Conservation (phyloP, 2,888 invertebrate species). For the Trypoxylon attenuatum region DNA sequence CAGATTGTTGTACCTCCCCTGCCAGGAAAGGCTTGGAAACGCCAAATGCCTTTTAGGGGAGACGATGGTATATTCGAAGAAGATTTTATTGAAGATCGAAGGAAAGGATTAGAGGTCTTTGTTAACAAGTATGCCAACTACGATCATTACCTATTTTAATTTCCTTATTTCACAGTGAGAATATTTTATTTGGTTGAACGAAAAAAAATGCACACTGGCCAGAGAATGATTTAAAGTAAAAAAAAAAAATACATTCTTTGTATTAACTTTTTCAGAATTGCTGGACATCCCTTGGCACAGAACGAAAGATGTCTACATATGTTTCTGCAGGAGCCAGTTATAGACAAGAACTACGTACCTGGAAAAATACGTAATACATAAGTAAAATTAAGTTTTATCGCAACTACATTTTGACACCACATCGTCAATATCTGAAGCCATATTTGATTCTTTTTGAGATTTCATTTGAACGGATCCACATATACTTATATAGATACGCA, state of each 20-base stretch:
- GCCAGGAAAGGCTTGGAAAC: conserved; percentile 98
- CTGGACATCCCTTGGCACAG: conserved; percentile 98
- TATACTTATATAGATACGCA: conserved; percentile 36
- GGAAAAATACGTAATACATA: conserved; percentile 99
- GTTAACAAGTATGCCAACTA: conserved; percentile 90
- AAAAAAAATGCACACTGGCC: too few relatives aligned
- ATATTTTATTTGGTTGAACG: too few relatives aligned
- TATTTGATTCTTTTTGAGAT: conserved; percentile 40
- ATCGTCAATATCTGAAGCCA: conserved; percentile 44
- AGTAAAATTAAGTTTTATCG: conserved; percentile 49
- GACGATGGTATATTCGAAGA: conserved; percentile 99
- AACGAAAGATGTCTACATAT: conserved; percentile 99
- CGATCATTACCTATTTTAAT: too few relatives aligned
- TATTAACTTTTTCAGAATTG: conserved; percentile 82
- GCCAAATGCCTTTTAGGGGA: conserved; percentile 97
- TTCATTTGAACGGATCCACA: conserved; percentile 39
- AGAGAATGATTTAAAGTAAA: not conserved
- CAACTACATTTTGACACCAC: conserved; percentile 51
- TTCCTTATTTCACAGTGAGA: too few relatives aligned
- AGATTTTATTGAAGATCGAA: conserved; percentile 98
- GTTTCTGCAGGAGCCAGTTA: conserved; percentile 97
- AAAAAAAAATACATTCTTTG: conserved; percentile 3
- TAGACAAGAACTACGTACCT: conserved; percentile 99
- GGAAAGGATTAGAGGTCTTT: conserved; percentile 98
- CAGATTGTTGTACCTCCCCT: conserved; percentile 98